phyloP scores from a whole-genome alignment of 2,113 vertebrate species.

The Cebus imitator region DNA sequence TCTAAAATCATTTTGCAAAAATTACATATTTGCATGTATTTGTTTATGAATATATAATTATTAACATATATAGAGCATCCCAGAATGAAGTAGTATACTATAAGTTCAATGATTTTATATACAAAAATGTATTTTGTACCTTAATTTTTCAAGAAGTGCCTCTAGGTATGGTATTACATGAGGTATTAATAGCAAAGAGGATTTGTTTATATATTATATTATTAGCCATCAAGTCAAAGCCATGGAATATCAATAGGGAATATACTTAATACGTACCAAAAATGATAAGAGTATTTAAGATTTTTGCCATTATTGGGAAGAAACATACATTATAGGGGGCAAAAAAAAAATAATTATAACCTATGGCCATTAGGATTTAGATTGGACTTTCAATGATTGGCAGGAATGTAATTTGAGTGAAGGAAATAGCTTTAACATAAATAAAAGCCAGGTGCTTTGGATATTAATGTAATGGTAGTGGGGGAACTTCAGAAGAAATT shows the following conservation, averaged over 20 bases:
- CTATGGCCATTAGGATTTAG: not conserved
- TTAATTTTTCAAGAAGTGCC: not conserved
- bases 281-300: not conserved
- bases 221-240: not conserved
- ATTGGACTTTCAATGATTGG: not conserved
- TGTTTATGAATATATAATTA: not conserved
- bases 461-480: not conserved
- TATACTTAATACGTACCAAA: not conserved
- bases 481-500: not conserved
- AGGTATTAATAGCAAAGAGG: not conserved
- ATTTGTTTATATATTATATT: not conserved
- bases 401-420: not conserved
- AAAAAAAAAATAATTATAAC: not conserved
- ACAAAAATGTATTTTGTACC: not conserved
- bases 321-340: not conserved
- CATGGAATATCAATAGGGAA: not conserved
- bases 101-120: not conserved
- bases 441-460: not conserved
- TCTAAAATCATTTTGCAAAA: not conserved
- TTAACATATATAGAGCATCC: not conserved
- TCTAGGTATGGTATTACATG: not conserved
- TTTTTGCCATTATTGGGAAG: not conserved
- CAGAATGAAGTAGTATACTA: not conserved
- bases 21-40: not conserved
- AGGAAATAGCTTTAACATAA: not conserved